phyloP scores from a whole-genome alignment of 2,797 vertebrate genomes.

The Picus viridis region DNA sequence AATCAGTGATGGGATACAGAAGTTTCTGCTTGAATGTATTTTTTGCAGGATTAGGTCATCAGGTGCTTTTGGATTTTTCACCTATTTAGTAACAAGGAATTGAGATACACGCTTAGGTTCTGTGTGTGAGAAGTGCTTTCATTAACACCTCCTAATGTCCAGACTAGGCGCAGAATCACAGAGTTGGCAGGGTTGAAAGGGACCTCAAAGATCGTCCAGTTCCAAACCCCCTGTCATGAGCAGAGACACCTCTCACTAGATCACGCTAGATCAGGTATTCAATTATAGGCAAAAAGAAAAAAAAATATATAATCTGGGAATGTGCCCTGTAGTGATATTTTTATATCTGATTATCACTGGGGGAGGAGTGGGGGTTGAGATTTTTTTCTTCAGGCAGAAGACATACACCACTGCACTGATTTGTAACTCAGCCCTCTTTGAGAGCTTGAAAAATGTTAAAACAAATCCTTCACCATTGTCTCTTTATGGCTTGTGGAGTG shows the following conservation, averaged over 20 bases:
- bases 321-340: neutral
- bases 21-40: neutral
- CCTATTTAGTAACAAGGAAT: neutral
- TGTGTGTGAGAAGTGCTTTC: neutral
- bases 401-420: constrained; percentile 33
- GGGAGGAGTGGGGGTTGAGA: neutral
- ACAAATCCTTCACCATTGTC: constrained; percentile 74
- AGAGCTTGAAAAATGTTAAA: constrained; percentile 65
- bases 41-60: neutral
- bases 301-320: neutral
- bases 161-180: neutral
- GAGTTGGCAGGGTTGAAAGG: no score
- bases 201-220: no score
- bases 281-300: neutral
- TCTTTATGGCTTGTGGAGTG: constrained; percentile 50
- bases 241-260: no score
- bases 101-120: neutral
- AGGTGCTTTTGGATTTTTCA: neutral
- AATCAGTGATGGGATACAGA: neutral
- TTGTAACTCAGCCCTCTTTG: constrained; percentile 44
- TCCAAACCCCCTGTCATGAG: no score
- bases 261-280: neutral
- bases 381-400: neutral
- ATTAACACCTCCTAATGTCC: neutral
- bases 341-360: neutral